Base-by-base conservation (phyloP, 2,113 vertebrate genomes). In the Rhadina sibilatrix region DNA sequence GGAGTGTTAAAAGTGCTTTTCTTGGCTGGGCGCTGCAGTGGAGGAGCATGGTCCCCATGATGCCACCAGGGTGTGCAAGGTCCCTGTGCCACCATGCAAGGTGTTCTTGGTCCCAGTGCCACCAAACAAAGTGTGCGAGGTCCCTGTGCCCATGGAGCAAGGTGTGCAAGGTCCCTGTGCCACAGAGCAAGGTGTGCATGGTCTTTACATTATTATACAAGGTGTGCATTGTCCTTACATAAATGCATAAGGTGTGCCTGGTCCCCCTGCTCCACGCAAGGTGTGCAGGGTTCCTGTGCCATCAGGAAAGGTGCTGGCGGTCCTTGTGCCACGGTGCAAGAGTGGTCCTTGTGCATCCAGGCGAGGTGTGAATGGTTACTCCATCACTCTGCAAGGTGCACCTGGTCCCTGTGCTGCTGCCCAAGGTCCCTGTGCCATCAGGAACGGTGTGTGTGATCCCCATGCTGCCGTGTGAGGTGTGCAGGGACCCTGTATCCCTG, bases 201-300 rank as follows among this genome's bases (percentile, higher is more conserved):
- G 18, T 59, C 78, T 46, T 68, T 25, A 10, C 52, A 38, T 37
- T 13, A 27, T 33, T 18, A 19, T 6, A 40, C 27, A 28, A 61
- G 27, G 37, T 30, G 60, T 40, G 17, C 70, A n/a, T 4, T 12
- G 25, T 42, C 60, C 61, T 27, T 17, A 6, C 6, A 31, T 5
- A n/a, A 27, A n/a, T 8, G 5, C 21, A 31, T 53, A 31, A 76
- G 17, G 10, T 56, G 50, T n/a, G 30, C n/a, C 50, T 24, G 70
- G 25, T 31, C 31, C 31, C 30, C 0, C 2, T 16, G 52, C 35
- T 8, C 25, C 6, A 6, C 0, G 1, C 19, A 23, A 19, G 35
- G 52, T 59, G 27, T 42, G 61, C 63, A 44, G 4, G 37, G 33
- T 53, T 53, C 53, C 56, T 78, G 84, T 61, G 74, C 38, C 22